A percentile compares a stretch with the other conserved stretches of the same genome.
phyloP scores from a whole-genome alignment of 2,113 vertebrate genomes.

The Tretioscincus oriximinensis region DNA sequence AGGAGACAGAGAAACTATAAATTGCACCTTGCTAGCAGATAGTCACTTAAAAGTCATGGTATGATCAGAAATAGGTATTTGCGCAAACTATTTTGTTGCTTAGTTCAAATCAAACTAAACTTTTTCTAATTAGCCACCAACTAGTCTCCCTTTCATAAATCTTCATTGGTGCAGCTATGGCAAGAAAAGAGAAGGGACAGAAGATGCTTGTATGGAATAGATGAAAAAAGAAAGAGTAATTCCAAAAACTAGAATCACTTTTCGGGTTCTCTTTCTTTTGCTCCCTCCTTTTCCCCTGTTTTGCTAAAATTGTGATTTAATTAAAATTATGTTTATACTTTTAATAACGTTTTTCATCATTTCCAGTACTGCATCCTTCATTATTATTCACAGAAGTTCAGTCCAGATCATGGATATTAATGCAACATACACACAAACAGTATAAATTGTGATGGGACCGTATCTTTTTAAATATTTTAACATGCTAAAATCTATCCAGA shows the following conservation, averaged over 20 bases:
- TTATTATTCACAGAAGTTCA: neutral
- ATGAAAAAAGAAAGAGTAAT: neutral
- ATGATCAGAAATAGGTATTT: no score
- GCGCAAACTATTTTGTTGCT: no score
- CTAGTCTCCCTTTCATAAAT: no score
- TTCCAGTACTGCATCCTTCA: neutral
- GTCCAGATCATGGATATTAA: neutral
- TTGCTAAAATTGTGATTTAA: neutral
- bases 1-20: neutral
- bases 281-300: neutral
- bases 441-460: neutral
- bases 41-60: conserved; percentile 8
- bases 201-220: neutral
- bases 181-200: neutral
- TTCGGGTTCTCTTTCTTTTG: no score
- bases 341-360: neutral
- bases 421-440: neutral
- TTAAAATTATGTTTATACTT: neutral
- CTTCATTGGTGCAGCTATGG: no score
- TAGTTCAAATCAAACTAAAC: no score
- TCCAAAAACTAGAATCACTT: neutral
- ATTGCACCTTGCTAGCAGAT: conserved; percentile 25
- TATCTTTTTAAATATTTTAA: neutral
- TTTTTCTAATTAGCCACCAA: no score
- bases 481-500: neutral